phyloP scores from a whole-genome alignment of 2,888 invertebrate species.

The Calliopum simillimum region DNA sequence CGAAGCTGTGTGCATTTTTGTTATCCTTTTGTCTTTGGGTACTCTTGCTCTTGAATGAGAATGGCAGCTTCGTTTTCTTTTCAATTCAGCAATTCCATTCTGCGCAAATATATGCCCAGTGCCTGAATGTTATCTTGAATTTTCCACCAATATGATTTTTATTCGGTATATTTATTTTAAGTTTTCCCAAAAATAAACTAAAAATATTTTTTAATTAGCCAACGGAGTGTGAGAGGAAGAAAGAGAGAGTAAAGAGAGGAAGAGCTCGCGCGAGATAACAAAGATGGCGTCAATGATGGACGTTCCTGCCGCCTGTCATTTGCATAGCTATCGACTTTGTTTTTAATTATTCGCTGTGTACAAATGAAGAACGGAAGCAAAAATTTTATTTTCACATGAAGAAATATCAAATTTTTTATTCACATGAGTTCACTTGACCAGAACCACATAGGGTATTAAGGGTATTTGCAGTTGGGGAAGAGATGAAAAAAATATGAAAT shows the following conservation, averaged over 20 bases:
- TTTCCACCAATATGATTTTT: conserved; percentile 48
- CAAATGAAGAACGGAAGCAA: conserved; percentile 43
- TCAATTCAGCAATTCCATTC: too few relatives aligned
- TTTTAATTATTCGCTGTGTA: conserved; percentile 53
- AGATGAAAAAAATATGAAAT: background rate
- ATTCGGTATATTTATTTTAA: conserved; percentile 39
- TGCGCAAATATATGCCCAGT: conserved; percentile 29
- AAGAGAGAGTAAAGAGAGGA: background rate
- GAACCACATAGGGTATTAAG: conserved; percentile 19
- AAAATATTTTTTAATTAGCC: conserved; percentile 60
- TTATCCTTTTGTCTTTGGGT: conserved; percentile 50
- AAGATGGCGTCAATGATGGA: conserved; percentile 53
- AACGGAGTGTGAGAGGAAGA: background rate
- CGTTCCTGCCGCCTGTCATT: conserved; percentile 65
- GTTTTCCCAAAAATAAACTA: conserved; percentile 16
- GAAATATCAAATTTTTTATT: conserved; percentile 22
- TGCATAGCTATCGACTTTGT: conserved; percentile 63
- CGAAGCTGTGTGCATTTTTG: conserved; percentile 16
- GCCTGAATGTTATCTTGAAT: conserved; percentile 50
- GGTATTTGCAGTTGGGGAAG: background rate
- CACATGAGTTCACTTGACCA: conserved; percentile 55
- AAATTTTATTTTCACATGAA: conserved; percentile 60
- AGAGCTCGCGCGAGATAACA: conserved; percentile 9
- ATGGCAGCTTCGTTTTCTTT: background rate
- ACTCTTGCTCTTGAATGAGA: conserved; percentile 1